Evolutionary conservation across 2,797 vertebrate genomes (phyloP).

Genomic region (Micropoecilia bifurca): DNA sequence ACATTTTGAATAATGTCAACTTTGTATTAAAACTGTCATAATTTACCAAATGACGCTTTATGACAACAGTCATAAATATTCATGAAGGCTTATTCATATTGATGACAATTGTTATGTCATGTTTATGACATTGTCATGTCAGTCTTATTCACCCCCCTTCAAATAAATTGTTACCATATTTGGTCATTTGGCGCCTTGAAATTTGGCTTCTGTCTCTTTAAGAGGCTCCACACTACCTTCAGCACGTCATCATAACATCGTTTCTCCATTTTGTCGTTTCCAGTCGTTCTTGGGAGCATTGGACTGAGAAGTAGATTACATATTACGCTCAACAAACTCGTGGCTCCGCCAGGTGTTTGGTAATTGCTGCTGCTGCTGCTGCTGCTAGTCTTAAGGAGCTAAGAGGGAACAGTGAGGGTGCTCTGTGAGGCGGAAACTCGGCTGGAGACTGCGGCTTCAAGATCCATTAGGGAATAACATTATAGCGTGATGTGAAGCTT

Average conservation of each 20-base stretch:
- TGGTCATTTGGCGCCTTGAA: too few relatives aligned
- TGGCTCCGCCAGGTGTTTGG: background rate
- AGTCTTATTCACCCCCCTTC: too few relatives aligned
- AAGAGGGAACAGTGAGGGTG: background rate
- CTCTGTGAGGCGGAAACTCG: background rate
- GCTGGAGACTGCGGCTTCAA: background rate
- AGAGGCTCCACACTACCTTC: background rate
- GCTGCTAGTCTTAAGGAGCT: background rate
- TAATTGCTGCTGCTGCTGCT: background rate
- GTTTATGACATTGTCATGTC: too few relatives aligned
- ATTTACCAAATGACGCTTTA: too few relatives aligned
- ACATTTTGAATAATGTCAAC: too few relatives aligned
- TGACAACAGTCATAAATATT: too few relatives aligned
- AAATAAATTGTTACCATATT: too few relatives aligned
- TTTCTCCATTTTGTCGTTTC: background rate
- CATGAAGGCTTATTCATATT: too few relatives aligned
- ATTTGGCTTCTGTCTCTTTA: too few relatives aligned
- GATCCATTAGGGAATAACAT: background rate
- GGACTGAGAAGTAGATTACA: background rate
- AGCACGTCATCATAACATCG: background rate
- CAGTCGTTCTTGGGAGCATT: background rate
- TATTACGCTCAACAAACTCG: background rate
- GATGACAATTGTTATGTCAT: too few relatives aligned
- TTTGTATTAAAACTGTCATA: too few relatives aligned
- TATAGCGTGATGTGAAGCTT: background rate